Percentiles rank a stretch among this genome's conserved stretches.
phyloP scores from a whole-genome alignment of 2,113 vertebrate genomes.

The Tor tambroides region DNA sequence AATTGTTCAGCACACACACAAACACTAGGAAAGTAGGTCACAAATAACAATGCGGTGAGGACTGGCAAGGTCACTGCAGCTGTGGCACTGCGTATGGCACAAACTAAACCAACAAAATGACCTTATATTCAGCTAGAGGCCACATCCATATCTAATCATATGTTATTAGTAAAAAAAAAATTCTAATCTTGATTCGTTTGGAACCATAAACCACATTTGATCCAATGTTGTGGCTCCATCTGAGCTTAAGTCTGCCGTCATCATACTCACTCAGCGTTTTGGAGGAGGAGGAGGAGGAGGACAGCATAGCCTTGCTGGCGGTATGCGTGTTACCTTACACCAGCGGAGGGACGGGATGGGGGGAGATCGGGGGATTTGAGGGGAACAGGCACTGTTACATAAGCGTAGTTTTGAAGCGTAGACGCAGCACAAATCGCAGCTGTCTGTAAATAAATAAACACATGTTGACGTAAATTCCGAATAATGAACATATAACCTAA shows the following conservation, averaged over 20 bases:
- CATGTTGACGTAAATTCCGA: conserved; percentile 4
- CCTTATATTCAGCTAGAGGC: neutral
- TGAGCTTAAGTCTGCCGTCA: conserved; percentile 13
- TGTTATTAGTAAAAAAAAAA: neutral
- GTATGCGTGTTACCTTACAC: conserved; percentile 47
- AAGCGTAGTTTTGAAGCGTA: conserved; percentile 43
- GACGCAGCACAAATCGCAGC: conserved; percentile 12
- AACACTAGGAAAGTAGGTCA: conserved; percentile 34
- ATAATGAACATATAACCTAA: neutral
- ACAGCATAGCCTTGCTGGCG: conserved; percentile 29
- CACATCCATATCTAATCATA: neutral
- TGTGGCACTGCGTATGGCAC: neutral
- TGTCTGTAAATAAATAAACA: conserved; percentile 26
- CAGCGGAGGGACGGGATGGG: conserved; percentile 9
- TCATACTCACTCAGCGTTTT: conserved; percentile 17
- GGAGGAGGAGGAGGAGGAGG: neutral
- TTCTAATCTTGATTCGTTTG: neutral
- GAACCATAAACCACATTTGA: neutral
- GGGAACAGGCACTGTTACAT: conserved; percentile 49
- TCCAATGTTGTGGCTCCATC: conserved; percentile 10
- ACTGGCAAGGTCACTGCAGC: conserved; percentile 2
- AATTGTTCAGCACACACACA: conserved; percentile 37
- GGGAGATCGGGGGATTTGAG: conserved; percentile 4
- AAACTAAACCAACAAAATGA: neutral
- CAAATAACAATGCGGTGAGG: conserved; percentile 32